phyloP scores from a whole-genome alignment of 2,797 vertebrate genomes.

The Tapera naevia region DNA sequence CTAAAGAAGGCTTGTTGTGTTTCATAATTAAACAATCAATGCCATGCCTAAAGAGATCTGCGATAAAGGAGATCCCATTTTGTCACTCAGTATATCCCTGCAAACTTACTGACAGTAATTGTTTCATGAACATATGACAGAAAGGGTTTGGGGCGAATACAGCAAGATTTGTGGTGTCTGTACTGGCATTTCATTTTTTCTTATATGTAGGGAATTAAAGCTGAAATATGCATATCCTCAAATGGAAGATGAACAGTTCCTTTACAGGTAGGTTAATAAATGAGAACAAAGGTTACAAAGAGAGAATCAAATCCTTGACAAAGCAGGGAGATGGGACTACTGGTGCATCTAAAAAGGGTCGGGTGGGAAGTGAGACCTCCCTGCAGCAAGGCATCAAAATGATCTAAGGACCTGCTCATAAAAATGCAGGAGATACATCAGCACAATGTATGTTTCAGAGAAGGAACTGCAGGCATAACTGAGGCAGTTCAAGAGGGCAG shows the following conservation, averaged over 20 bases:
- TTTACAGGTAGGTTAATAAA: not conserved
- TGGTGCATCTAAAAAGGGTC: not conserved
- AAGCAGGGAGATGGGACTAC: not conserved
- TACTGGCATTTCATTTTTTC: not conserved
- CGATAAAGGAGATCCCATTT: conserved; percentile 7
- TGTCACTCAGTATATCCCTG: not conserved
- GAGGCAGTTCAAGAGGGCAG: conserved; percentile 48
- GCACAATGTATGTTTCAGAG: conserved; percentile 28
- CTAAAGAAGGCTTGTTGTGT: conserved; percentile 18
- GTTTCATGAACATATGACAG: not conserved
- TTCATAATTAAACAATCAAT: conserved; percentile 60
- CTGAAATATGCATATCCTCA: not conserved
- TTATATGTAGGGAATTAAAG: not conserved
- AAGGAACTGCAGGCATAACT: conserved; percentile 32
- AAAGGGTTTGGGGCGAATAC: not conserved
- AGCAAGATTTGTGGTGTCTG: not conserved
- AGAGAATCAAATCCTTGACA: not conserved
- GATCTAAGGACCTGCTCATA: not conserved
- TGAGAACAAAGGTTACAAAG: not conserved
- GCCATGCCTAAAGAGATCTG: conserved; percentile 7
- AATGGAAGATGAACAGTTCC: not conserved
- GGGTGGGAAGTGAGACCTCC: not conserved
- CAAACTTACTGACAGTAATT: not conserved
- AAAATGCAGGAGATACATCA: conserved; percentile 57
- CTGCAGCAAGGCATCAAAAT: not conserved